These are phyloP conservation scores for Chymomyza procnemis DNA, from an alignment of 2,888 invertebrate species.

Conservation along the genomic window DNA sequence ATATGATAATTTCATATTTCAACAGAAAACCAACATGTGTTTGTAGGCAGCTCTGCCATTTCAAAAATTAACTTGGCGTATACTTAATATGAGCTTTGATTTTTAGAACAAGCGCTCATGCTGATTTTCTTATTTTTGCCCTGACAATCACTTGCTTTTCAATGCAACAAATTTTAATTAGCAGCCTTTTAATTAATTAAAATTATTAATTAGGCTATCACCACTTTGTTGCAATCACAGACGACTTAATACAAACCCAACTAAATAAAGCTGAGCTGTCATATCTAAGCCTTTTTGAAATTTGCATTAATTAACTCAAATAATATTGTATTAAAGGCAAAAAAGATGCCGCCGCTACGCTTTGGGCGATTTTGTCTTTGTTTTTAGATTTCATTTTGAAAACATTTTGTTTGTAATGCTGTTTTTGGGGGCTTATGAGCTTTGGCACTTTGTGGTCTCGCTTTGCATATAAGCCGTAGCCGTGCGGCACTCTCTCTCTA, in stretches of 20 bases:
- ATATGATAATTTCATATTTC: too few species aligned
- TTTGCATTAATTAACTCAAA: slow-evolving; percentile 57
- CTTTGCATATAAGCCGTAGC: not conserved
- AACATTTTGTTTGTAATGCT: slow-evolving; percentile 13
- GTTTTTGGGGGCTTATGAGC: slow-evolving; percentile 42
- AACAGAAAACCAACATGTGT: too few species aligned
- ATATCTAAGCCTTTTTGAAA: slow-evolving; percentile 53
- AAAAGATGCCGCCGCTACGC: too few species aligned
- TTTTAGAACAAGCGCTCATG: too few species aligned
- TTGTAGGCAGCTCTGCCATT: too few species aligned
- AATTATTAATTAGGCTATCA: too few species aligned
- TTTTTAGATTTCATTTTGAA: slow-evolving; percentile 14
- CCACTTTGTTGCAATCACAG: not conserved
- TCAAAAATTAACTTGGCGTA: too few species aligned
- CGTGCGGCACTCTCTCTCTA: not conserved
- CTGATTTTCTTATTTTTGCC: too few species aligned
- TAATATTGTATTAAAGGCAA: slow-evolving; percentile 37
- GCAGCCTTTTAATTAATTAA: too few species aligned
- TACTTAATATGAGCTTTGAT: too few species aligned
- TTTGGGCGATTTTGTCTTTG: not conserved
- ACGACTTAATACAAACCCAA: slow-evolving; percentile 14
- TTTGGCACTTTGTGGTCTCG: slow-evolving; percentile 47
- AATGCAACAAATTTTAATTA: too few species aligned
- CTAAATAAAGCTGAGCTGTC: slow-evolving; percentile 37
- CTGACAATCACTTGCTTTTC: too few species aligned